phyloP scores from a whole-genome alignment of 2,888 invertebrate genomes.

The Cyaniris semiargus region DNA sequence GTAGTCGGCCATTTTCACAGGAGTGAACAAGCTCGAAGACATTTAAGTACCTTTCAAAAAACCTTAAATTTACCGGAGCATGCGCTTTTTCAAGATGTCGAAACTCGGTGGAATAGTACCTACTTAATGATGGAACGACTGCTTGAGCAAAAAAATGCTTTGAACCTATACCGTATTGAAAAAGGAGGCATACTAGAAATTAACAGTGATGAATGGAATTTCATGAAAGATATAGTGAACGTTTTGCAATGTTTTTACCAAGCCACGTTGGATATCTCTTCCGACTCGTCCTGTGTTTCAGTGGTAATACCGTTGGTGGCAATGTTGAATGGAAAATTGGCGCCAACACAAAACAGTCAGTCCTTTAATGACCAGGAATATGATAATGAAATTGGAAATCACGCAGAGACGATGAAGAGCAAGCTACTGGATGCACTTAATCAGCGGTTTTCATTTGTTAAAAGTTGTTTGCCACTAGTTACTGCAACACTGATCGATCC shows the following conservation, averaged over 20 bases:
- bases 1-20: constrained; percentile 34
- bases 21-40: constrained; percentile 34
- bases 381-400: constrained; percentile 28
- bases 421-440: constrained; percentile 34
- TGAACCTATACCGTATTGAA: constrained; percentile 33
- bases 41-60: constrained; percentile 33
- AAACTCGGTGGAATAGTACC: constrained; percentile 29
- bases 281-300: constrained; percentile 37
- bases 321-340: constrained; percentile 32
- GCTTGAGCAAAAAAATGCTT: constrained; percentile 33
- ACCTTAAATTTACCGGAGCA: constrained; percentile 39
- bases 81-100: constrained; percentile 39
- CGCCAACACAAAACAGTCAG: constrained; percentile 19
- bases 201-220: constrained; percentile 31
- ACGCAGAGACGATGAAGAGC: constrained; percentile 36
- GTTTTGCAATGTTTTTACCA: constrained; percentile 38
- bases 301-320: constrained; percentile 35
- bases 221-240: constrained; percentile 32
- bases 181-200: constrained; percentile 29
- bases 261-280: constrained; percentile 37
- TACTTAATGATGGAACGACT: constrained; percentile 34
- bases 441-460: constrained; percentile 37
- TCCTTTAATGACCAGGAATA: constrained; percentile 27
- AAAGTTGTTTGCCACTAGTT: constrained; percentile 37
- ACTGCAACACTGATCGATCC: constrained; percentile 38